Conservation (phyloP, 2,113 vertebrate species). For the Myotis yumanensis region DNA sequence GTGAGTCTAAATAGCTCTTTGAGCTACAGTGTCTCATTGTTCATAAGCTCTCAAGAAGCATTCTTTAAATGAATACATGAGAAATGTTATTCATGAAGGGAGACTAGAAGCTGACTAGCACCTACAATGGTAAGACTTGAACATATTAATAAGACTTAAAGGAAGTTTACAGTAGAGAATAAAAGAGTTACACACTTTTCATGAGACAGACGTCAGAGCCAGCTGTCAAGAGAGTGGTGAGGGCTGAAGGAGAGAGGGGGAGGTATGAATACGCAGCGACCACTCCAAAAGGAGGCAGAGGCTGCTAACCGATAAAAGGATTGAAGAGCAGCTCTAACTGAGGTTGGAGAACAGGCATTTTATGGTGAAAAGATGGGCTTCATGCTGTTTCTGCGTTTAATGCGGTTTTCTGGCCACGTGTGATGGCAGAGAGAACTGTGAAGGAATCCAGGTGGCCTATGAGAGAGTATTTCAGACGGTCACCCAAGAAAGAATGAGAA, state of each 20-base stretch:
- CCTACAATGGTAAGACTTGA: neutral
- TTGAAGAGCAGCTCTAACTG: neutral
- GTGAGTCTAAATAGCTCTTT: neutral
- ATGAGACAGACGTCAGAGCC: neutral
- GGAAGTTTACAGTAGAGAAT: neutral
- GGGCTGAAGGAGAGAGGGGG: fast-evolving
- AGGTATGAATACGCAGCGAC: neutral
- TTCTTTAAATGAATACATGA: neutral
- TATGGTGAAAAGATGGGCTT: neutral
- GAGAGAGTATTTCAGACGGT: neutral
- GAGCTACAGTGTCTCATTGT: neutral
- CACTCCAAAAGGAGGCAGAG: neutral
- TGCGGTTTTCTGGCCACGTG: neutral
- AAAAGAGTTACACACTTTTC: neutral
- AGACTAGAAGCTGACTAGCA: neutral
- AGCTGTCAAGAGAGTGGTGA: neutral
- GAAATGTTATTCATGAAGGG: neutral
- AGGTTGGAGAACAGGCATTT: neutral
- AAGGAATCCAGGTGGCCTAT: neutral
- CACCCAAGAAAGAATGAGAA: neutral
- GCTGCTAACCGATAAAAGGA: neutral
- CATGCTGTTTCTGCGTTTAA: neutral
- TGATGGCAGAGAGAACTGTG: neutral
- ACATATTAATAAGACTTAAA: neutral
- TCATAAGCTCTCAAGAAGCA: neutral